Evolutionary conservation across 1,140 invertebrate species (phyloP).

Genomic region (Phenacoccus solenopsis): DNA sequence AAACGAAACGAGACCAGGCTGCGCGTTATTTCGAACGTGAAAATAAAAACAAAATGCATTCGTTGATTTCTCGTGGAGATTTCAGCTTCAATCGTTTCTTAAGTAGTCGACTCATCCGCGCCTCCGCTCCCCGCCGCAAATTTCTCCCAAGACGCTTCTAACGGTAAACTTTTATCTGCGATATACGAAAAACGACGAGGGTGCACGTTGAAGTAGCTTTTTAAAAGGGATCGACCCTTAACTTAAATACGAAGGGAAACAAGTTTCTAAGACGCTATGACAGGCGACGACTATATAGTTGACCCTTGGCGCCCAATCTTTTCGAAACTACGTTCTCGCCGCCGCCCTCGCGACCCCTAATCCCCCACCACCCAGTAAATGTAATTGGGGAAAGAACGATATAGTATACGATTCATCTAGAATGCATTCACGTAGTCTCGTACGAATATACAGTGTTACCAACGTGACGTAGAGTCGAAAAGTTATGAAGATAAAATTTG

Average conservation of each 20-base stretch:
- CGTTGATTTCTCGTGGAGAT: background rate
- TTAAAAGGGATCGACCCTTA: conserved; percentile 9
- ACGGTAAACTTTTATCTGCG: conserved; percentile 10
- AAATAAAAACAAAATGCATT: background rate
- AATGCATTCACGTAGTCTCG: background rate
- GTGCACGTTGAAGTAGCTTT: conserved; percentile 8
- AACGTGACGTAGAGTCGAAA: too few relatives aligned
- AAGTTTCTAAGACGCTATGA: conserved; percentile 4
- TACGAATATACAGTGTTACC: background rate
- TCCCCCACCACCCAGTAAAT: background rate
- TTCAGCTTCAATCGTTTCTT: conserved; percentile 5
- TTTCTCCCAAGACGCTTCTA: conserved; percentile 11
- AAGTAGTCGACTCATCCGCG: background rate
- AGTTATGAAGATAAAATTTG: too few relatives aligned
- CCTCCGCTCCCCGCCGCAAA: background rate
- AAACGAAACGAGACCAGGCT: too few relatives aligned
- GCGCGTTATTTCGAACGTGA: too few relatives aligned
- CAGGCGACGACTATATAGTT: conserved; percentile 15
- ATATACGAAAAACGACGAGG: background rate
- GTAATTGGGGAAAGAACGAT: background rate
- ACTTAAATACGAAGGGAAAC: background rate
- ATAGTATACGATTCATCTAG: background rate
- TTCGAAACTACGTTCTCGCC: background rate
- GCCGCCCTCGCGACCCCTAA: background rate
- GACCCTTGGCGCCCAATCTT: conserved; percentile 12